Base-by-base conservation (phyloP, 2,888 invertebrate genomes). In the Smittia sp. region DNA sequence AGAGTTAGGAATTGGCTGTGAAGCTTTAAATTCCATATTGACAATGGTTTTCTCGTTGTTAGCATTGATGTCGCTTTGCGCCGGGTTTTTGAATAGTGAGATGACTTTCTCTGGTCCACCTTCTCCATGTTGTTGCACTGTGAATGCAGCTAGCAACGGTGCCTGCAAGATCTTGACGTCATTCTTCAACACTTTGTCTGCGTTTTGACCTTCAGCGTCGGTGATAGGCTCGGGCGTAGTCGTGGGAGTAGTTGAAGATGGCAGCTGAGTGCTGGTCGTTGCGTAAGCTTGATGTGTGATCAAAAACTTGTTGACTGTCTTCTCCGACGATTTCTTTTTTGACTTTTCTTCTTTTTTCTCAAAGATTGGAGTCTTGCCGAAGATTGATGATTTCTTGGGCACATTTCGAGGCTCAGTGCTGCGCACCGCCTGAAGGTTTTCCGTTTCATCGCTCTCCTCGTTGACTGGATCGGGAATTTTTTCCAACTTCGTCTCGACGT, bases 81-180 rank as follows among this genome's bases (percentile, higher is more conserved):
- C 38, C 81, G 68, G 79, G 76, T 85, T 84, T 78, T 87, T 87
- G 78, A 85, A 88, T 77, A 92, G 85, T 0, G 93, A 91, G 69
- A 91, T 88, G 0, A 93, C 90, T 80, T 89, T 90, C 77, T 90
- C 90, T 0, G 93, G 91, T n/a, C 88, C 79, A 0, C 93, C 93
- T 27, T 85, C 85, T 76, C 89, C 89, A 78, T 93, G 93, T 80
- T 93, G 90, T 76, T 93, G 92, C 0, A 93, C 91, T 0, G 93
- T 93, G 78, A 93, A 93, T 0, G 93, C 93, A 1, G 92, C 91
- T 0, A 93, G 90, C 74, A 93, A 79, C 0, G 93, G 93, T 1
- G 93, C 93, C 76, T 89, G 88, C 78, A 89, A 91, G 68, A 93
- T 92, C 80, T 92, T 92, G 0, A 93, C 91, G 75, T 89, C 89